Conservation (phyloP, 2,888 invertebrate species). For the Hirtodrosophila histrioides region DNA sequence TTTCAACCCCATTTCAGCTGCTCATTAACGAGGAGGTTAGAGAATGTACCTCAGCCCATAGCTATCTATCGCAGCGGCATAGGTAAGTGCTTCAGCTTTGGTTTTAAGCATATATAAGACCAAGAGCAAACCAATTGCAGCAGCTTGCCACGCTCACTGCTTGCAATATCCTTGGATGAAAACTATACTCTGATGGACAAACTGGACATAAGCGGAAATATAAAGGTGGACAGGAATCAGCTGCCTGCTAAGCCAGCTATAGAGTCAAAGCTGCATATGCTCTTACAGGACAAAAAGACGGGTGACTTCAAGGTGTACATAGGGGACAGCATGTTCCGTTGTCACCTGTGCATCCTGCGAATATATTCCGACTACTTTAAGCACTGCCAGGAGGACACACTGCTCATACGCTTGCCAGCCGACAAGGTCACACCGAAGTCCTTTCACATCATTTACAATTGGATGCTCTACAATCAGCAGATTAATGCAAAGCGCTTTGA, state of each 20-base stretch:
- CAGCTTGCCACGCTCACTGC: neutral
- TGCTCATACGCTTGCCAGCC: slow-evolving; percentile 16
- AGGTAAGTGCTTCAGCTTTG: neutral
- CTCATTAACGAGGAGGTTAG: too few relatives aligned
- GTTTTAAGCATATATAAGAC: neutral
- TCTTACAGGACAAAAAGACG: slow-evolving; percentile 13
- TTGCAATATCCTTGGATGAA: neutral
- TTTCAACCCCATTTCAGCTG: too few relatives aligned
- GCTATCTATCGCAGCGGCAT: neutral
- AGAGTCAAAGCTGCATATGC: neutral
- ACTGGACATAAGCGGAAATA: neutral
- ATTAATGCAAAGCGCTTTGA: neutral
- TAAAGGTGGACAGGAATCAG: neutral
- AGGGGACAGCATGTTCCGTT: slow-evolving; percentile 36
- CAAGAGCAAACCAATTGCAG: too few relatives aligned
- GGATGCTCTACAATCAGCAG: slow-evolving; percentile 36
- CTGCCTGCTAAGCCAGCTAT: neutral
- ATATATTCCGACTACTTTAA: slow-evolving; percentile 31
- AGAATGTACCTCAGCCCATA: neutral
- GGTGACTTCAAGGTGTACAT: slow-evolving; percentile 28
- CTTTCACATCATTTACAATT: slow-evolving; percentile 45
- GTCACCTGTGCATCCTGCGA: slow-evolving; percentile 27
- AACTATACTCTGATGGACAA: neutral
- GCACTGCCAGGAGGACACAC: neutral
- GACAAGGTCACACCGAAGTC: slow-evolving; percentile 32